phyloP scores from a whole-genome alignment of 92 coral and sea anemone genomes.

The Palythoa heliodiscus region DNA sequence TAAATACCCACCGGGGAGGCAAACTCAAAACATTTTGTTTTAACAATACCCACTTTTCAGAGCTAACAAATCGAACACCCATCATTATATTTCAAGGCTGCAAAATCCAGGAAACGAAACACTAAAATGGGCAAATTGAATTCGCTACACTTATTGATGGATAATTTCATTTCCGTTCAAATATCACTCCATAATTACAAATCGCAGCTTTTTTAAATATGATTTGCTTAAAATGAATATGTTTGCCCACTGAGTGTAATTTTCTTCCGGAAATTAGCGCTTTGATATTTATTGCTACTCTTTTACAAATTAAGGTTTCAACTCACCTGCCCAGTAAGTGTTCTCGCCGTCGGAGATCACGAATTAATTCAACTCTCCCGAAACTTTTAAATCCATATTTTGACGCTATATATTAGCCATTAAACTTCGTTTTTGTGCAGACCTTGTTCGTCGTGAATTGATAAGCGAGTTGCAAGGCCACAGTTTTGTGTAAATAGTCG shows the following conservation, averaged over 20 bases:
- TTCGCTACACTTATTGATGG: conserved; percentile 46
- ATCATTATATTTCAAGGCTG: conserved; percentile 55
- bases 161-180: conserved; percentile 65
- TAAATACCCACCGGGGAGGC: conserved; percentile 73
- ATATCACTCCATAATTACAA: conserved; percentile 71
- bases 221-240: conserved; percentile 55
- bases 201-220: conserved; percentile 59
- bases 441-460: neutral
- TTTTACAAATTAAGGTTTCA: conserved; percentile 69
- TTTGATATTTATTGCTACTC: conserved; percentile 81
- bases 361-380: conserved; percentile 75
- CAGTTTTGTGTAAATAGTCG: neutral
- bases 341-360: conserved; percentile 49
- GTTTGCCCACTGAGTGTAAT: conserved; percentile 65
- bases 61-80: conserved; percentile 50
- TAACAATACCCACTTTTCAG: conserved; percentile 53
- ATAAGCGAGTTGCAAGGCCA: neutral
- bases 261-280: conserved; percentile 85
- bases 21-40: conserved; percentile 50
- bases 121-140: conserved; percentile 44
- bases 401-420: conserved; percentile 38
- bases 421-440: conserved; percentile 24
- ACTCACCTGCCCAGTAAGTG: conserved; percentile 70
- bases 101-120: conserved; percentile 36
- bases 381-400: conserved; percentile 54